Percentiles rank a stretch among this genome's conserved stretches.
Evolutionary conservation across 2,113 vertebrate species (phyloP).

Genomic region (Pseudopodoces humilis): DNA sequence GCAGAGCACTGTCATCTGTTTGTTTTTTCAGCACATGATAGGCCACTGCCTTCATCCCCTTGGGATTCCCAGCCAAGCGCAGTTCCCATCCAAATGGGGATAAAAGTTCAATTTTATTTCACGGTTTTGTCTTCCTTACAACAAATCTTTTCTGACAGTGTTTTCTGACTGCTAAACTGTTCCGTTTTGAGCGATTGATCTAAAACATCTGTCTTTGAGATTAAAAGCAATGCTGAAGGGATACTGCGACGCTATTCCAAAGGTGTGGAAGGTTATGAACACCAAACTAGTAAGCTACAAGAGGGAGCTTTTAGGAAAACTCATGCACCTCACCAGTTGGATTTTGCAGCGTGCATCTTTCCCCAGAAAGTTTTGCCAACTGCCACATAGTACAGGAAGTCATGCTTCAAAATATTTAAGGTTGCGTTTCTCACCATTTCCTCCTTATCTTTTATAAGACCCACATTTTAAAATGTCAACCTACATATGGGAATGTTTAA

Average conservation of each 20-base stretch:
- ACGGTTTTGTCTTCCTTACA: slow-evolving; percentile 46
- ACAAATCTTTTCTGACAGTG: slow-evolving; percentile 68
- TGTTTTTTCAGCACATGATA: slow-evolving; percentile 42
- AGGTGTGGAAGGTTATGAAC: slow-evolving; percentile 39
- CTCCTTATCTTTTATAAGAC: slow-evolving; percentile 73
- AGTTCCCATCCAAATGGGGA: slow-evolving; percentile 58
- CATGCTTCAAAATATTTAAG: slow-evolving; percentile 78
- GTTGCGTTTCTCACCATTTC: slow-evolving; percentile 77
- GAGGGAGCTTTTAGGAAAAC: slow-evolving; percentile 36
- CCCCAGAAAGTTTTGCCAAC: slow-evolving; percentile 61
- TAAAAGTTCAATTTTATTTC: slow-evolving; percentile 70
- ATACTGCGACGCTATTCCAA: background rate
- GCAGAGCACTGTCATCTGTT: slow-evolving; percentile 42
- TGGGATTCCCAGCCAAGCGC: slow-evolving; percentile 19
- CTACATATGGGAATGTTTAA: slow-evolving; percentile 73
- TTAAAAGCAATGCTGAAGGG: slow-evolving; percentile 32
- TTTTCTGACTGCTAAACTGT: slow-evolving; percentile 66
- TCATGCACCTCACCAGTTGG: background rate
- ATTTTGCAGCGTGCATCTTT: slow-evolving; percentile 33
- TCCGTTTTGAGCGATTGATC: slow-evolving; percentile 65
- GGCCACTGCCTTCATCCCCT: slow-evolving; percentile 24
- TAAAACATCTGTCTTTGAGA: slow-evolving; percentile 65
- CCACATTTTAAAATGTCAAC: slow-evolving; percentile 73
- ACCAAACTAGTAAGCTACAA: background rate
- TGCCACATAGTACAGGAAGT: slow-evolving; percentile 69